Percentiles rank a stretch among this genome's conserved stretches.
phyloP scores from a whole-genome alignment of 2,888 invertebrate species.

The Dorcus parallelipipedus region DNA sequence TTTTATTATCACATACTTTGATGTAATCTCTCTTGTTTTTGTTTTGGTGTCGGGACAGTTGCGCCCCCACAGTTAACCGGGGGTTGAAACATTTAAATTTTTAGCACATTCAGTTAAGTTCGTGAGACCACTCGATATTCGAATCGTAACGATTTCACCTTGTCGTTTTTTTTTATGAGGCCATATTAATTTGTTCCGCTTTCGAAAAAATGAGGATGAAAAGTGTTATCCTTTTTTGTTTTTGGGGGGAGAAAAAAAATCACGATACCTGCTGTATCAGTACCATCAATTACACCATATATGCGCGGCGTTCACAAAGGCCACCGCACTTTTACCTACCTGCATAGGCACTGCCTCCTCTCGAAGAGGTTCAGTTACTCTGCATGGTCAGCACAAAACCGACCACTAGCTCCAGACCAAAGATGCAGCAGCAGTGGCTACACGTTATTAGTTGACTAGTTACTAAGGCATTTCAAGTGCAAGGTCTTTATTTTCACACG shows the following conservation, averaged over 20 bases:
- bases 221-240: too few species aligned
- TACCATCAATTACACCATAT: constrained; percentile 2
- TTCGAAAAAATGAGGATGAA: too few species aligned
- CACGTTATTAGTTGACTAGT: not conserved
- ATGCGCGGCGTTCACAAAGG: constrained; percentile 7
- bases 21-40: too few species aligned
- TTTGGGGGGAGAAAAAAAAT: not conserved
- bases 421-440: not conserved
- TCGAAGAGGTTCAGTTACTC: constrained; percentile 9
- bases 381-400: constrained; percentile 1
- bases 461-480: constrained; percentile 17
- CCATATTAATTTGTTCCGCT: too few species aligned
- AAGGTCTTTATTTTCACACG: constrained; percentile 8
- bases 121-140: too few species aligned
- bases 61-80: too few species aligned
- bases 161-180: too few species aligned
- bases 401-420: not conserved
- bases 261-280: constrained; percentile 1
- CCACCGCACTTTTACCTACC: constrained; percentile 12
- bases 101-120: too few species aligned
- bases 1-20: too few species aligned
- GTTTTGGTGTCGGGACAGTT: too few species aligned
- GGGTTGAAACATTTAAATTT: too few species aligned
- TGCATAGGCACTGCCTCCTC: constrained; percentile 1
- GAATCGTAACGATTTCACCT: too few species aligned